A percentile compares a stretch with the other conserved stretches of the same genome.
phyloP scores from a whole-genome alignment of 2,888 invertebrate species.

The Ormyrus rosae region DNA sequence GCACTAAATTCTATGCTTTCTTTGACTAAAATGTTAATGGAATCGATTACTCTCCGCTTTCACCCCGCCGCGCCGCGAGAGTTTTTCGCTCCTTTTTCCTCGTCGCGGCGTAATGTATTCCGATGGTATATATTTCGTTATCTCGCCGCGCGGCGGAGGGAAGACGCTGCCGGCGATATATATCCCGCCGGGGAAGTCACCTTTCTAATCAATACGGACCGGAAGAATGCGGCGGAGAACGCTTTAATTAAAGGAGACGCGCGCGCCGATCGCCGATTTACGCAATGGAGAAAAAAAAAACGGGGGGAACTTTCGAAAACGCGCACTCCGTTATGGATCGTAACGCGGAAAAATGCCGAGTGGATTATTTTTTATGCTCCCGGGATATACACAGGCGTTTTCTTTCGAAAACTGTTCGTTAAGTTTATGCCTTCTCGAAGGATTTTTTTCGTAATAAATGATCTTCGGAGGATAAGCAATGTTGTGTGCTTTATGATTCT shows the following conservation, averaged over 20 bases:
- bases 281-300: not conserved
- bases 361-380: too few relatives aligned
- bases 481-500: too few relatives aligned
- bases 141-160: not conserved
- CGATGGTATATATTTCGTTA: conserved; percentile 18
- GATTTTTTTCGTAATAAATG: too few relatives aligned
- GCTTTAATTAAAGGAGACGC: not conserved
- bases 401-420: not conserved
- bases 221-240: not conserved
- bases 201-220: conserved; percentile 24
- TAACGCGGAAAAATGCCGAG: too few relatives aligned
- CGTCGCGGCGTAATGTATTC: conserved; percentile 23
- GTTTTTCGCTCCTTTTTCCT: conserved; percentile 24
- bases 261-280: conserved; percentile 1
- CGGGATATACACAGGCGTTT: not conserved
- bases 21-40: conserved; percentile 27
- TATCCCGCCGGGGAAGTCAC: conserved; percentile 7
- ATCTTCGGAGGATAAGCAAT: too few relatives aligned
- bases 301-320: too few relatives aligned
- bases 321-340: too few relatives aligned
- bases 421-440: too few relatives aligned
- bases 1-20: conserved; percentile 4
- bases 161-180: conserved; percentile 13
- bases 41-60: conserved; percentile 27
- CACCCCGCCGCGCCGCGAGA: not conserved